Evolutionary conservation across 2,797 vertebrate genomes (phyloP).

Genomic region (Brachymystax lenok): DNA sequence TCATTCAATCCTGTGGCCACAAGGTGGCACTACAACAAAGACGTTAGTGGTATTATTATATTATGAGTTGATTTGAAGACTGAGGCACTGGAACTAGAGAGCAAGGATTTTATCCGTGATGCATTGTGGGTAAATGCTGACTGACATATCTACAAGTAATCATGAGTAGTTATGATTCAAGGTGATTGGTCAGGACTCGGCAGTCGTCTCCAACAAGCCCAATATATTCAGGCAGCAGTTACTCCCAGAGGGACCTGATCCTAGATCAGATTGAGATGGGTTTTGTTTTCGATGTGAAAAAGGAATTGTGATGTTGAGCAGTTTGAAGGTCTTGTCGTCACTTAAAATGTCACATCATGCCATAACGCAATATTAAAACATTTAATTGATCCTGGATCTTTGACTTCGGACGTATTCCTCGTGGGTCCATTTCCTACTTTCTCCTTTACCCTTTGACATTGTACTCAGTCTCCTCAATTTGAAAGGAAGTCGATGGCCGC

Average conservation of each 20-base stretch:
- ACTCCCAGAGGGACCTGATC: background rate
- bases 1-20: slow-evolving; percentile 45
- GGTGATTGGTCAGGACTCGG: background rate
- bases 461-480: background rate
- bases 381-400: background rate
- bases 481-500: slow-evolving; percentile 88
- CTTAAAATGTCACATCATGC: background rate
- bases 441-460: background rate
- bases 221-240: background rate
- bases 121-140: background rate
- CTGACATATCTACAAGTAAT: background rate
- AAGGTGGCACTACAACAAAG: slow-evolving; percentile 33
- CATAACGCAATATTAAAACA: background rate
- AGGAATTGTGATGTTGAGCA: background rate
- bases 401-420: background rate
- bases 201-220: background rate
- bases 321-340: background rate
- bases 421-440: no score
- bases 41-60: background rate
- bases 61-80: background rate
- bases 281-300: background rate
- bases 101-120: background rate
- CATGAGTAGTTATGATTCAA: background rate
- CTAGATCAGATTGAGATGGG: background rate
- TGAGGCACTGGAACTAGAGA: slow-evolving; percentile 10